Evolutionary conservation across 2,888 invertebrate genomes (phyloP).

Genomic region (Geotrupes spiniger): DNA sequence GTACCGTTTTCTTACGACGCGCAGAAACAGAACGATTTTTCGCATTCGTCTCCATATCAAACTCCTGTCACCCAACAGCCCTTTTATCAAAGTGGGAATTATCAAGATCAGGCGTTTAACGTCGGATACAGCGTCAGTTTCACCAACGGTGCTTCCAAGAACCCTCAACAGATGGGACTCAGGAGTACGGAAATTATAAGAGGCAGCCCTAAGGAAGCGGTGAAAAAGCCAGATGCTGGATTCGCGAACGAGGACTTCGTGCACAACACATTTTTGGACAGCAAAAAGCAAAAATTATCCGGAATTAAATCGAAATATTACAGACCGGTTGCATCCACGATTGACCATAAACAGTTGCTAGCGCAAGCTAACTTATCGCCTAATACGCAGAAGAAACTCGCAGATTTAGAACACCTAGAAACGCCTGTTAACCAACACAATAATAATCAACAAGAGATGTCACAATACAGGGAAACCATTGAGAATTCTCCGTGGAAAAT

Average conservation of each 20-base stretch:
- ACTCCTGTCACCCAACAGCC: not conserved
- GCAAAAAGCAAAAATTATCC: slow-evolving; percentile 22
- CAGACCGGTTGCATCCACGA: not conserved
- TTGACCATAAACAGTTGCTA: slow-evolving; percentile 13
- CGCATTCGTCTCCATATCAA: too few relatives aligned
- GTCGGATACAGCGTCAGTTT: slow-evolving; percentile 44
- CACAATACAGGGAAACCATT: not conserved
- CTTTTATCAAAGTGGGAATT: too few relatives aligned
- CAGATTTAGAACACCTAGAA: slow-evolving; percentile 21
- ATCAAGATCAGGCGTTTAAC: slow-evolving; percentile 33
- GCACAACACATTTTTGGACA: slow-evolving; percentile 15
- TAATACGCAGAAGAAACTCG: slow-evolving; percentile 25
- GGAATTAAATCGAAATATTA: slow-evolving; percentile 20
- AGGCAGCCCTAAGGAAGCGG: slow-evolving; percentile 32
- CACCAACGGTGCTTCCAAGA: slow-evolving; percentile 22
- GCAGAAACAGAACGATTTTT: slow-evolving; percentile 1
- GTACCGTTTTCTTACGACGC: not conserved
- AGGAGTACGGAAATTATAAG: slow-evolving; percentile 36
- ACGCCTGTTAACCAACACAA: too few relatives aligned
- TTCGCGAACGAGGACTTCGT: slow-evolving; percentile 20
- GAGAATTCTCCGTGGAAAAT: slow-evolving; percentile 39
- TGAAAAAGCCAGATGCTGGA: slow-evolving; percentile 29
- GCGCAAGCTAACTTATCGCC: slow-evolving; percentile 22
- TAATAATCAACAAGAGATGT: slow-evolving; percentile 3
- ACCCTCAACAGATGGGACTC: slow-evolving; percentile 9